Evolutionary conservation across 2,797 vertebrate genomes (phyloP).

Genomic region (Sebastes flavidus): DNA sequence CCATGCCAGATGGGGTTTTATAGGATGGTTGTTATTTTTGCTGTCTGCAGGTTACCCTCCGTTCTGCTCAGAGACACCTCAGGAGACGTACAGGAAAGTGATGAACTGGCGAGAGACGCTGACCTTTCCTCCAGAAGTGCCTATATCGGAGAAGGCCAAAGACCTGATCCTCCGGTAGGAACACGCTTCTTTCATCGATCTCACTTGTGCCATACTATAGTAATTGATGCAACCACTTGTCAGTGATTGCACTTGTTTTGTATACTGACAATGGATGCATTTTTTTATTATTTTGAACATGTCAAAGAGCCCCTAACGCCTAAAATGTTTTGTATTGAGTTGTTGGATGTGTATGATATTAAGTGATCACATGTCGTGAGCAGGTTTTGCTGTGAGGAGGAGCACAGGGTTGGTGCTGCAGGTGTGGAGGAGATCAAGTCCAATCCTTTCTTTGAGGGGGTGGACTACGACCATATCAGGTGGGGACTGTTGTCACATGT

Average conservation of each 20-base stretch:
- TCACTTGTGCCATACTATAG: not conserved
- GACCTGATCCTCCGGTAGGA: slow-evolving; percentile 94
- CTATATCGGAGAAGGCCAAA: slow-evolving; percentile 98
- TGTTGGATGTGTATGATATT: not conserved
- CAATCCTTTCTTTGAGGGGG: slow-evolving; percentile 96
- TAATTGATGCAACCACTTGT: not conserved
- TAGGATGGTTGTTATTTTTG: not conserved
- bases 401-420: slow-evolving; percentile 90
- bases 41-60: slow-evolving; percentile 91
- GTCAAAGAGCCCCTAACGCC: not conserved
- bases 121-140: slow-evolving; percentile 96
- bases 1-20: not conserved
- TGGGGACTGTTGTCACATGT: slow-evolving; percentile 54
- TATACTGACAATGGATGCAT: not conserved
- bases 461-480: slow-evolving; percentile 99
- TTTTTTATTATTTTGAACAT: not conserved
- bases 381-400: slow-evolving; percentile 98
- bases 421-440: slow-evolving; percentile 95
- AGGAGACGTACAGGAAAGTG: slow-evolving; percentile 98
- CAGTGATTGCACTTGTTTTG: not conserved
- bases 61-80: slow-evolving; percentile 98
- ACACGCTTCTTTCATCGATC: not conserved
- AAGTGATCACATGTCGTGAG: not conserved
- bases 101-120: slow-evolving; percentile 99
- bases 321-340: not conserved